Evolutionary conservation across 1,140 invertebrate genomes (phyloP).

Genomic region (Camponotus pennsylvanicus): DNA sequence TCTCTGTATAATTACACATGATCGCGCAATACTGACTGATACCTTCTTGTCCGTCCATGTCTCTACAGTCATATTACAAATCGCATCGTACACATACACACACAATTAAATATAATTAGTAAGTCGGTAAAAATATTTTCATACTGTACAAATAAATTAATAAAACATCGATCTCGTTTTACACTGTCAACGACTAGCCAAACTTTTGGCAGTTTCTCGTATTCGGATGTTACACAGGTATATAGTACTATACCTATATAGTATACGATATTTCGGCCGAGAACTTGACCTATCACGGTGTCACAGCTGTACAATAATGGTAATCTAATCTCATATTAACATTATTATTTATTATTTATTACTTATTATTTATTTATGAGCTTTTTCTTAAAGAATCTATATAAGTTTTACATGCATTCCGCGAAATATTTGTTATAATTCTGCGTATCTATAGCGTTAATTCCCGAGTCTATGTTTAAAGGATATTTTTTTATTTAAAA

Average conservation of each 20-base stretch:
- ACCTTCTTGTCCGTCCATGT: too few relatives aligned
- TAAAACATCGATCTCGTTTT: background rate
- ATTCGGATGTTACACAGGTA: background rate
- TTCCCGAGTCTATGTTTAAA: background rate
- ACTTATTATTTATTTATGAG: background rate
- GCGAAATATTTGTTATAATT: background rate
- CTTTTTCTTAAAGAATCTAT: background rate
- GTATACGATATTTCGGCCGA: background rate
- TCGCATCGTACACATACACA: background rate
- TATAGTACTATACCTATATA: background rate
- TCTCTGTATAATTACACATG: background rate
- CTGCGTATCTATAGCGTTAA: background rate
- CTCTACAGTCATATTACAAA: background rate
- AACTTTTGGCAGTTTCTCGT: slow-evolving; percentile 4
- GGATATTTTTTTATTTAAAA: background rate
- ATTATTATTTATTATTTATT: background rate
- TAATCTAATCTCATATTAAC: slow-evolving; percentile 3
- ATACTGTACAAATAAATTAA: slow-evolving; percentile 23
- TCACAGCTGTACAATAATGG: background rate
- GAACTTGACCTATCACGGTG: slow-evolving; percentile 13
- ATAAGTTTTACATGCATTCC: background rate
- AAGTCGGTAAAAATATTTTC: background rate
- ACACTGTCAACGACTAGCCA: slow-evolving; percentile 30
- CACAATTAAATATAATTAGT: slow-evolving; percentile 29
- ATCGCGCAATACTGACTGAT: background rate